Evolutionary conservation across 2,888 invertebrate genomes (phyloP), one percentile per base, ranked within the genome.

Genomic region (Drosophila pseudotalamancana): DNA sequence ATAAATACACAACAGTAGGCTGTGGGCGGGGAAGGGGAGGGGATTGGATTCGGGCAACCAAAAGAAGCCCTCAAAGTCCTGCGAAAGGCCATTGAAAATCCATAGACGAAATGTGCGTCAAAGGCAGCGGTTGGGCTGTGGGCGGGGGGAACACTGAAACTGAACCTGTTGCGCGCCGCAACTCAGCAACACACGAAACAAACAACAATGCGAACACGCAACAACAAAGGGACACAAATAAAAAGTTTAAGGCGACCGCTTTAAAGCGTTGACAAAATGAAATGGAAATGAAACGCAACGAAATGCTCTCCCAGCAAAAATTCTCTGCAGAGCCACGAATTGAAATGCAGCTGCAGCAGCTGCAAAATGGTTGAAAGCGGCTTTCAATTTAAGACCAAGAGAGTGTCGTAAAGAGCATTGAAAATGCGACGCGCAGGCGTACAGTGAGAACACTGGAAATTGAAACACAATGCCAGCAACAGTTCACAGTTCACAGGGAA

Each of bases 141-240:
- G 16, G 53, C 42, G 12, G 29, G 19, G 21, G 29, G 23, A 35
- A 56, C 54, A 43, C 29, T 63, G 56, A 57, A 66, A 32, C 55
- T 70, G 69, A 77, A 76, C 73, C 88, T 87, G 83, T 82, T 84
- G 80, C 87, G 57, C 70, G 70, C 60, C 62, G 57, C 70, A 77
- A 65, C 66, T n/a, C n/a, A 71, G 56, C 40, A 57, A 59, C 53
- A 66, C 60, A n/a, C 43, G 77, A 76, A 80, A 80, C 73, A 84
- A 68, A 42, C 63, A 64, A 39, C 73, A 74, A 59, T 59, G 62
- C 45, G 29, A 37, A 61, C 51, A 55, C 50, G 18, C 54, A 55
- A 55, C 67, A 71, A 73, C 73, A 49, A 62, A 39, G 46, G 43
- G 16, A 35, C 31, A 51, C 14, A 11, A 65, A 72, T 69, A 34